phyloP scores from a whole-genome alignment of 2,797 vertebrate genomes.

The Sebastes itinus region DNA sequence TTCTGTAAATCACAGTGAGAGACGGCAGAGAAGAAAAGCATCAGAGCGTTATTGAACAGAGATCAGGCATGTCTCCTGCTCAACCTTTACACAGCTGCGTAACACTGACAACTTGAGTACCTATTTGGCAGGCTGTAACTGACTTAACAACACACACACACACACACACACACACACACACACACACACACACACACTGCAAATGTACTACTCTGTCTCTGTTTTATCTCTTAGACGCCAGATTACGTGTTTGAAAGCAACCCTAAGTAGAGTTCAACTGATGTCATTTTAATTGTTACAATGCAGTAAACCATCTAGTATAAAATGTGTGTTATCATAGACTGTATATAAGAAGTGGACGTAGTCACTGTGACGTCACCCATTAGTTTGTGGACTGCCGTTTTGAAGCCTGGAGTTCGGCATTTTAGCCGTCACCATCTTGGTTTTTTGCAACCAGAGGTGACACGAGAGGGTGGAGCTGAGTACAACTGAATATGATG shows the following conservation, averaged over 20 bases:
- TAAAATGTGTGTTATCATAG: neutral
- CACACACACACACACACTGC: neutral
- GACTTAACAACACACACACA: neutral
- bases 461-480: too few relatives aligned
- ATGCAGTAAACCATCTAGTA: neutral
- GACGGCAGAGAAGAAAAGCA: neutral
- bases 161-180: neutral
- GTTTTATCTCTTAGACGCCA: neutral
- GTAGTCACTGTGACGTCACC: neutral
- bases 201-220: neutral
- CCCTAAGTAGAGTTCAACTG: neutral
- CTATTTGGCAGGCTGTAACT: slow-evolving; percentile 11
- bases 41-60: slow-evolving; percentile 11
- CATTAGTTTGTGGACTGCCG: neutral
- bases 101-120: slow-evolving; percentile 2
- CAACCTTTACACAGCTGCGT: slow-evolving; percentile 1
- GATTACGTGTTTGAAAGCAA: neutral
- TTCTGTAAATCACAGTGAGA: slow-evolving; percentile 17
- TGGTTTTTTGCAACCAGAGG: too few relatives aligned
- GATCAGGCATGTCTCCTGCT: slow-evolving; percentile 12
- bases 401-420: neutral
- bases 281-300: neutral
- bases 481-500: too few relatives aligned
- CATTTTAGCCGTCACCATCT: too few relatives aligned
- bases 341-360: neutral